These are phyloP conservation scores for Scolopax mira DNA, from an alignment of 2,113 vertebrate genomes.

Conservation along the genomic window DNA sequence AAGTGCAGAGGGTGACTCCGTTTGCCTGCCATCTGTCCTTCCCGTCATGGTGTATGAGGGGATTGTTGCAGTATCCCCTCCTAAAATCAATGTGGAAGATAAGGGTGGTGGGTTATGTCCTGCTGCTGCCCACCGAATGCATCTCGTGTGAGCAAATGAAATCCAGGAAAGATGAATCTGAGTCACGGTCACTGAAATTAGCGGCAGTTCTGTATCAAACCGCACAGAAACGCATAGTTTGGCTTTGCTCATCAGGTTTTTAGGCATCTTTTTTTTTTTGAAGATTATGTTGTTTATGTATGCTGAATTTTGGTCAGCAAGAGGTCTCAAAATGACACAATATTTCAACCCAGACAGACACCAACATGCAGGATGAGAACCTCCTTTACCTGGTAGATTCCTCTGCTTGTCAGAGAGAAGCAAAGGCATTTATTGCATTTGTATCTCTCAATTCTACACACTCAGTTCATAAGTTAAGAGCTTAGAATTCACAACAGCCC, in stretches of 20 bases:
- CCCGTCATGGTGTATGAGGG: not conserved
- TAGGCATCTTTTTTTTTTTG: not conserved
- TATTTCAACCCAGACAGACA: not conserved
- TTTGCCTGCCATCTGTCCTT: not conserved
- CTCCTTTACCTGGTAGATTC: not conserved
- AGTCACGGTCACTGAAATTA: not conserved
- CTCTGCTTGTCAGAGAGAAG: not conserved
- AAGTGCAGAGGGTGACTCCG: not conserved
- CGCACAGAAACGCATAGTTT: accelerated
- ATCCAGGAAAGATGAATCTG: not conserved
- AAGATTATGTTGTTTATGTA: not conserved
- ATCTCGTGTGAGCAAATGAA: not conserved
- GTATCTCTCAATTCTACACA: not conserved
- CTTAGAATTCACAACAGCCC: not conserved
- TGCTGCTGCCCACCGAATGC: not conserved
- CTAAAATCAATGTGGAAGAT: not conserved
- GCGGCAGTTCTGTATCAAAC: not conserved
- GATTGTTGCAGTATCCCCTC: not conserved
- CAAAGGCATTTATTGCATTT: not conserved
- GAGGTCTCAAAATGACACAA: not conserved
- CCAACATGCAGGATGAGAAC: not conserved
- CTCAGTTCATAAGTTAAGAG: not conserved
- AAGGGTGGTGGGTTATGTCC: not conserved
- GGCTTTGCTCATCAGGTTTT: not conserved
- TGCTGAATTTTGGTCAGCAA: not conserved